Percentiles rank a stretch among this genome's conserved stretches.
Evolutionary conservation across 2,113 vertebrate genomes (phyloP).

Genomic region (Sturnus vulgaris): DNA sequence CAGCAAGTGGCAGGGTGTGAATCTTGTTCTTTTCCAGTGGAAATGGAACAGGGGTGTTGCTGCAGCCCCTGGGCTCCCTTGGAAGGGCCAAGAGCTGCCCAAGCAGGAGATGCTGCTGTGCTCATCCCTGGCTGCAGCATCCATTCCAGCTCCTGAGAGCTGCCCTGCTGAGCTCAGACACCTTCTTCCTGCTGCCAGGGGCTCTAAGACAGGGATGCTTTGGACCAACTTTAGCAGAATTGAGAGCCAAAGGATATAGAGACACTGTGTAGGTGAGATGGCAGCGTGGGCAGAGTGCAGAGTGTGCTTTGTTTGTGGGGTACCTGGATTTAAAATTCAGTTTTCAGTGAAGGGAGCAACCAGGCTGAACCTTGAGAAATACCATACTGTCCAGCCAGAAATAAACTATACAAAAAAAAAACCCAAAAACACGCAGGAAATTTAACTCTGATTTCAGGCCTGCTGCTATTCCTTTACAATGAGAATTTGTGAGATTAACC

Average conservation of each 20-base stretch:
- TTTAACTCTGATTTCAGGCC: neutral
- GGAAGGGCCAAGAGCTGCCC: neutral
- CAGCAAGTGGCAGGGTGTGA: neutral
- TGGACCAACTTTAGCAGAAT: neutral
- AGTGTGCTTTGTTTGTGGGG: neutral
- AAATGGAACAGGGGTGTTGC: slow-evolving; percentile 21
- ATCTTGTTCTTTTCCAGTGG: neutral
- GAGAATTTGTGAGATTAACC: neutral
- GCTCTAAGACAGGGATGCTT: neutral
- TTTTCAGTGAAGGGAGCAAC: neutral
- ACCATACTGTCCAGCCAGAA: neutral
- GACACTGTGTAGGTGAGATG: neutral
- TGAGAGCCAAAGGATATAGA: neutral
- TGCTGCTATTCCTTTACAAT: neutral
- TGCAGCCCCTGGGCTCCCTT: neutral
- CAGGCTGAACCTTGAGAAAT: neutral
- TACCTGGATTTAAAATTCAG: neutral
- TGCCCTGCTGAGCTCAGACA: neutral
- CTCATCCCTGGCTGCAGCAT: neutral
- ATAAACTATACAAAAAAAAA: neutral
- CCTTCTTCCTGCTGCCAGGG: neutral
- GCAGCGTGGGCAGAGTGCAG: neutral
- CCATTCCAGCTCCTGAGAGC: neutral
- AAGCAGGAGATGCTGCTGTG: neutral
- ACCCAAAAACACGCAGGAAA: neutral